phyloP scores from a whole-genome alignment of 1,140 invertebrate species.

The Triops longicaudatus region DNA sequence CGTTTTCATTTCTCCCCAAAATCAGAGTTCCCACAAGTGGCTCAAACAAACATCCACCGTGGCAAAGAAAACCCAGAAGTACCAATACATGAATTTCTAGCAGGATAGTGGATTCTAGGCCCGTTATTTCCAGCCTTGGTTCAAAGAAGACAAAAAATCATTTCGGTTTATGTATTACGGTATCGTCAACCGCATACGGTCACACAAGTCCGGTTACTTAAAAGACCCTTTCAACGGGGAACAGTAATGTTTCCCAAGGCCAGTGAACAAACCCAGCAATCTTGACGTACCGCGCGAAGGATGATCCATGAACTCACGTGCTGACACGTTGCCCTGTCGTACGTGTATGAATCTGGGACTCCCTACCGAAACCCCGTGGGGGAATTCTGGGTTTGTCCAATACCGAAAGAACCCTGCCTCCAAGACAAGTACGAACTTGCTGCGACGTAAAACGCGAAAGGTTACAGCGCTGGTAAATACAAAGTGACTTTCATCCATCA shows the following conservation, averaged over 20 bases:
- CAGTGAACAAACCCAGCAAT: background rate
- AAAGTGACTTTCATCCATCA: constrained; percentile 1
- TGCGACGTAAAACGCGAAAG: background rate
- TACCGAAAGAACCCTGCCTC: background rate
- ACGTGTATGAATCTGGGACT: background rate
- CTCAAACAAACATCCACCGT: too few relatives aligned
- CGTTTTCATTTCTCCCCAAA: too few relatives aligned
- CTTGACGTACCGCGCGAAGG: background rate
- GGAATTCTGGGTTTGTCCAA: background rate
- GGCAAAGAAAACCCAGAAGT: too few relatives aligned
- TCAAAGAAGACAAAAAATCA: too few relatives aligned
- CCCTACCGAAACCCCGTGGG: background rate
- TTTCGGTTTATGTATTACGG: too few relatives aligned
- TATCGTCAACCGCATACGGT: too few relatives aligned
- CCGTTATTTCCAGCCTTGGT: too few relatives aligned
- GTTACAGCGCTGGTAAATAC: background rate
- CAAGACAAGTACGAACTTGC: background rate
- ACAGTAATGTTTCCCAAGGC: background rate
- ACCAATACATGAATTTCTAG: too few relatives aligned
- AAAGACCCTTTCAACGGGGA: background rate
- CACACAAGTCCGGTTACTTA: too few relatives aligned
- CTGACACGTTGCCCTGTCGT: background rate
- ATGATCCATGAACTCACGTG: background rate
- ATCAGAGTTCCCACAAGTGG: too few relatives aligned
- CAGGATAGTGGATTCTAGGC: too few relatives aligned